Conservation (phyloP, 2,113 vertebrate genomes). For the Chloropsis cyanopogon region DNA sequence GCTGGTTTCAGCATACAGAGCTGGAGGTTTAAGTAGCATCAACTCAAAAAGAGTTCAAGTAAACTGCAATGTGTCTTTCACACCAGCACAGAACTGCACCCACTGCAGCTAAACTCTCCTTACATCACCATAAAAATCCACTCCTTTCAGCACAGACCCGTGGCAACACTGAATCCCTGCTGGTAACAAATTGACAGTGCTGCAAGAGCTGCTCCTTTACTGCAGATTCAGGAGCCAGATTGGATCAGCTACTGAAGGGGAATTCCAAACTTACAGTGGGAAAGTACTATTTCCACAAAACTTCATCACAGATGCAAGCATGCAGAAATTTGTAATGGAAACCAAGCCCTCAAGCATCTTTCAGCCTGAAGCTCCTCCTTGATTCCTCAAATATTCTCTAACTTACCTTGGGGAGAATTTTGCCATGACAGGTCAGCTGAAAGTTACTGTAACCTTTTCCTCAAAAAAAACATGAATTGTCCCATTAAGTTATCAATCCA, state of each 20-base stretch:
- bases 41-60: neutral
- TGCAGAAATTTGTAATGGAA: neutral
- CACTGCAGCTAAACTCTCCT: neutral
- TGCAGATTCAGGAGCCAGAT: neutral
- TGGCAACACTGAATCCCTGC: neutral
- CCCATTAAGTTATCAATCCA: neutral
- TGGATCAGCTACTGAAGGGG: neutral
- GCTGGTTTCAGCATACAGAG: constrained; percentile 1
- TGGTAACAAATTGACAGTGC: neutral
- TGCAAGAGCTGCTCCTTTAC: neutral
- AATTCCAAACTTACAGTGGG: neutral
- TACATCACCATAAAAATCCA: neutral
- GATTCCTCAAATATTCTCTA: neutral
- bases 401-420: neutral
- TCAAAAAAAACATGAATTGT: neutral
- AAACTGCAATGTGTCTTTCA: neutral
- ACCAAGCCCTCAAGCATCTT: neutral
- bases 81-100: neutral
- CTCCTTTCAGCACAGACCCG: neutral
- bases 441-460: neutral
- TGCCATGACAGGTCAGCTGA: neutral
- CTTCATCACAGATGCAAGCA: neutral
- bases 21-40: constrained; percentile 9
- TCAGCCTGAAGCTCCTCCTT: neutral
- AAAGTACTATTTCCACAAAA: neutral